These are phyloP conservation scores for Cephus sareptanus DNA, from an alignment of 2,888 invertebrate genomes.

Conservation along the genomic window DNA sequence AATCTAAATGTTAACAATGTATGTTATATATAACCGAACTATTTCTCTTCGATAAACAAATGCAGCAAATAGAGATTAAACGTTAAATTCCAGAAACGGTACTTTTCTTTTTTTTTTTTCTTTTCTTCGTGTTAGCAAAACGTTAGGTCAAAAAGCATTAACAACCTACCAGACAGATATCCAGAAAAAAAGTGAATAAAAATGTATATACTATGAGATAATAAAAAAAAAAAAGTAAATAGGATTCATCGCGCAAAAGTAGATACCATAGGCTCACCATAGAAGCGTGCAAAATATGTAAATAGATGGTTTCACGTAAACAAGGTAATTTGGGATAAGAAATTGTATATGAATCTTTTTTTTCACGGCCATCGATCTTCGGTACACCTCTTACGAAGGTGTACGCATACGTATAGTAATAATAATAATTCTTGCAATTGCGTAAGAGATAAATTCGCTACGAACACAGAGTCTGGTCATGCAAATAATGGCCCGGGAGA, in stretches of 20 bases:
- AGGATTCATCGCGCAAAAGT: constrained; percentile 49
- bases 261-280: constrained; percentile 56
- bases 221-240: constrained; percentile 29
- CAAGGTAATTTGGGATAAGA: constrained; percentile 10
- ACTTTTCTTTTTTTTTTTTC: not conserved
- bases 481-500: constrained; percentile 65
- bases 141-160: constrained; percentile 57
- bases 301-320: constrained; percentile 22
- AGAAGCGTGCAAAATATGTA: constrained; percentile 58
- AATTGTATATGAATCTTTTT: constrained; percentile 13
- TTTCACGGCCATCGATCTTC: not conserved
- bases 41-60: constrained; percentile 27
- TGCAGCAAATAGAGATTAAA: constrained; percentile 50
- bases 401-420: constrained; percentile 23
- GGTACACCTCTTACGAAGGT: not conserved
- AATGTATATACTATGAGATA: constrained; percentile 29
- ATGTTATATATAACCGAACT: constrained; percentile 5
- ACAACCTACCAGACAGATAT: constrained; percentile 59
- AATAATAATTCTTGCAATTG: constrained; percentile 57
- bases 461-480: constrained; percentile 65
- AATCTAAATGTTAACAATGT: not conserved
- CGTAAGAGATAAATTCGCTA: constrained; percentile 61
- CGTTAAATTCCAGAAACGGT: constrained; percentile 41
- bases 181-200: constrained; percentile 31
- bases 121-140: constrained; percentile 52